Conservation (phyloP, 2,888 invertebrate genomes). For the Meta bourneti region DNA sequence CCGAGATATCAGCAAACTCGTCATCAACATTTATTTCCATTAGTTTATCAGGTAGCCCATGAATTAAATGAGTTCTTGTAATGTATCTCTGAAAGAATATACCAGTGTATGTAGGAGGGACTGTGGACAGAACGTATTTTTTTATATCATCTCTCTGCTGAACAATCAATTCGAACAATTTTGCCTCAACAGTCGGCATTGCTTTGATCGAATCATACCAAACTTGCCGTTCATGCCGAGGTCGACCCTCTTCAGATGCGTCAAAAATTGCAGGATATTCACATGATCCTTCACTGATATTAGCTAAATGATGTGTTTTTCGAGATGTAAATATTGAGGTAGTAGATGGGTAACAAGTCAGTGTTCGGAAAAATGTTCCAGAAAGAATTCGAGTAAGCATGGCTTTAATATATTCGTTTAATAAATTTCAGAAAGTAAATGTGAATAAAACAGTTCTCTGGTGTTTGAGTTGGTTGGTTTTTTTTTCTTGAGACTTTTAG, state of each 20-base stretch:
- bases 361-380: neutral
- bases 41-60: slow-evolving; percentile 84
- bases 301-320: slow-evolving; percentile 71
- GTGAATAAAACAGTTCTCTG: too few species aligned
- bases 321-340: slow-evolving; percentile 1
- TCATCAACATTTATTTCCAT: slow-evolving; percentile 81
- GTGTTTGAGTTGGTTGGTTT: too few species aligned
- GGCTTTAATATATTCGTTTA: neutral
- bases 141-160: slow-evolving; percentile 79
- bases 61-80: slow-evolving; percentile 88
- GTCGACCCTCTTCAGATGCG: slow-evolving; percentile 82
- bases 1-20: slow-evolving; percentile 80
- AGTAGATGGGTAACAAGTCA: neutral
- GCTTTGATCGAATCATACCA: slow-evolving; percentile 85
- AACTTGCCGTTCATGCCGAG: slow-evolving; percentile 82
- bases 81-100: slow-evolving; percentile 87
- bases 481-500: too few species aligned
- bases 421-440: neutral
- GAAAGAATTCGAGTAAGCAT: neutral
- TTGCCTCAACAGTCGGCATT: slow-evolving; percentile 89
- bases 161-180: slow-evolving; percentile 90
- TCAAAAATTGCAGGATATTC: slow-evolving; percentile 86
- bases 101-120: slow-evolving; percentile 84
- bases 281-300: slow-evolving; percentile 78
- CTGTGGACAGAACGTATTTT: slow-evolving; percentile 3